Percentiles rank a stretch among this genome's conserved stretches.
phyloP scores from a whole-genome alignment of 2,888 invertebrate species.

The Macrophya annulata region DNA sequence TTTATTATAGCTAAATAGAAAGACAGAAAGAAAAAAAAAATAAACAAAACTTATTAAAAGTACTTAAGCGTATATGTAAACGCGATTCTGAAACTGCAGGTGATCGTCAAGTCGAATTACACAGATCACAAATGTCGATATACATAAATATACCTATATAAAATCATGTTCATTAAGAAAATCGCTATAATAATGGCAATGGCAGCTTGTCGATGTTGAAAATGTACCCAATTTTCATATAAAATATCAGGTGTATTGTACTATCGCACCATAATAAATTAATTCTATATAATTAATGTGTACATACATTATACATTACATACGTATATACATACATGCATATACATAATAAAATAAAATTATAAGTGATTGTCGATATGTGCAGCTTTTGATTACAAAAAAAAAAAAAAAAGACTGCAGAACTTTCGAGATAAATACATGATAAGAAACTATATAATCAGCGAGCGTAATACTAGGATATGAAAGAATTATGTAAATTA shows the following conservation, averaged over 20 bases:
- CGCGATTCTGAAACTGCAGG: conserved; percentile 4
- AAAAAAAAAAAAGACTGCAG: not conserved
- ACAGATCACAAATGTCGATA: not conserved
- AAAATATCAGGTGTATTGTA: not conserved
- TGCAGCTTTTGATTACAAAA: not conserved
- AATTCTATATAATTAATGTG: not conserved
- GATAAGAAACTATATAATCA: not conserved
- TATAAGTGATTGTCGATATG: conserved; percentile 1
- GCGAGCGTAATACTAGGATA: not conserved
- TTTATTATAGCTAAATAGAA: not conserved
- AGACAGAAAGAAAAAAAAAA: not conserved
- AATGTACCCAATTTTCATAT: not conserved
- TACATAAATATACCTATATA: not conserved
- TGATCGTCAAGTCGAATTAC: conserved; percentile 19
- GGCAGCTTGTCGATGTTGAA: conserved; percentile 21
- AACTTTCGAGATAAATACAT: not conserved
- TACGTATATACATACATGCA: not conserved
- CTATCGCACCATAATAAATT: not conserved
- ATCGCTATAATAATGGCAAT: conserved; percentile 12
- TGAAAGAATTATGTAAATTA: conserved; percentile 16
- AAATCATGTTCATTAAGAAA: not conserved
- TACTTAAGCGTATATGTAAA: not conserved
- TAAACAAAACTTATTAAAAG: not conserved
- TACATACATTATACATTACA: not conserved
- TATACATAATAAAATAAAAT: not conserved